These are phyloP conservation scores for Colaptes auratus DNA, from an alignment of 2,113 vertebrate species.

Conservation along the genomic window DNA sequence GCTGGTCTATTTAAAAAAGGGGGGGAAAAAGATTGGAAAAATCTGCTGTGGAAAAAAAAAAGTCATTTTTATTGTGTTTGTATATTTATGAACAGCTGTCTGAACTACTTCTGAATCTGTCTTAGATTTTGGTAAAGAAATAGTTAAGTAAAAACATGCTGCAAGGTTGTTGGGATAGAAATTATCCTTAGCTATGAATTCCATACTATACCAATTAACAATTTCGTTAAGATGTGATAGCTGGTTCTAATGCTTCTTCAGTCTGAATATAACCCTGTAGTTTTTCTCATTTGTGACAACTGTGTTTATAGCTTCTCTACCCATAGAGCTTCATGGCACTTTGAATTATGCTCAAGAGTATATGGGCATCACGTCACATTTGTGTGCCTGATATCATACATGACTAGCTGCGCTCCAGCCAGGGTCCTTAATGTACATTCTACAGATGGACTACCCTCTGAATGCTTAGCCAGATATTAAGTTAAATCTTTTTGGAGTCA, in stretches of 20 bases:
- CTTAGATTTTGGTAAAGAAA: slow-evolving; percentile 15
- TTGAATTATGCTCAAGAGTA: slow-evolving; percentile 90
- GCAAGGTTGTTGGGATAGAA: slow-evolving; percentile 41
- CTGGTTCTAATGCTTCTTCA: slow-evolving; percentile 68
- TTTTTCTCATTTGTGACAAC: slow-evolving; percentile 88
- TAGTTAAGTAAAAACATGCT: slow-evolving; percentile 68
- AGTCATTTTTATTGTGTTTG: background rate
- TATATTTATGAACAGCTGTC: background rate
- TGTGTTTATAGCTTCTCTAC: slow-evolving; percentile 87
- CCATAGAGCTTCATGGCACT: slow-evolving; percentile 86
- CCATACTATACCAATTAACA: slow-evolving; percentile 80
- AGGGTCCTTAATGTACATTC: slow-evolving; percentile 79
- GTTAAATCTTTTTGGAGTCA: slow-evolving; percentile 87
- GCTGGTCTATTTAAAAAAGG: slow-evolving; percentile 28
- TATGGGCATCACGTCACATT: slow-evolving; percentile 91
- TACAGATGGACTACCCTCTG: slow-evolving; percentile 74
- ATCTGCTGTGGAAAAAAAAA: background rate
- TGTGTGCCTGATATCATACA: slow-evolving; percentile 85
- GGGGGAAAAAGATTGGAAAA: background rate
- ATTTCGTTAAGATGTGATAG: slow-evolving; percentile 75
- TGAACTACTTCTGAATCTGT: background rate
- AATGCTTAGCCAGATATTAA: slow-evolving; percentile 84
- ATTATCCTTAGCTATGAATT: slow-evolving; percentile 64
- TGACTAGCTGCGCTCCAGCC: slow-evolving; percentile 77
- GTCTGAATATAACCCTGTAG: slow-evolving; percentile 76